Evolutionary conservation across 1,140 invertebrate species (phyloP), one percentile per base, ranked within the genome.

Genomic region (Nymphalis io): DNA sequence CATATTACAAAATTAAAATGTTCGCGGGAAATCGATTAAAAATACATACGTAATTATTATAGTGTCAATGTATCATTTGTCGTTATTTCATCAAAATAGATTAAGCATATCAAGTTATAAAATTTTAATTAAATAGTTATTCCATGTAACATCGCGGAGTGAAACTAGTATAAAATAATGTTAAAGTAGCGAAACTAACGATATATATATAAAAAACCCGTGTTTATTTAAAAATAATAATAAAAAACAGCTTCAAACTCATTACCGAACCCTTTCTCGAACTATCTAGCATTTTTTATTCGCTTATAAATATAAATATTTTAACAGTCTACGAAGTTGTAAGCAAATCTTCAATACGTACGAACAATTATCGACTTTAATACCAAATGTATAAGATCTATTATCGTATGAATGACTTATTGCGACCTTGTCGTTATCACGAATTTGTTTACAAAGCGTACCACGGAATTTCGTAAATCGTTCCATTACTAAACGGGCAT

Each of bases 351-450:
- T 51, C 46, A 51, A 33, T 33, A 6, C 40, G 11, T 44, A 13
- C 0, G 13, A 12, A 27, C 11, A 5, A 55, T 23, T 55, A 27
- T 27, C 0, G 48, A 8, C 48, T 51, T 21, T 51, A 51, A 21
- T 16, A 1, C 10, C 21, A 10, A 2, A 1, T 4, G 0, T 0
- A 15, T 60, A 48, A 48, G 27, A 20, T 23, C 12, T 38, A 48
- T 12, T 61, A 27, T 48, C 42, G 15, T 3, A n/a, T 48, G 38
- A 59, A 23, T 1, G 21, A 16, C 18, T 4, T 20, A 33, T 33
- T 15, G 38, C 18, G 61, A 53, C 61, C 61, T 63, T 63, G 61
- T 51, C 10, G 27, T 63, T 63, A 63, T 63, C 61, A 53, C 40
- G 38, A 63, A 63, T 39, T 53, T 63, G 51, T 63, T 63, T 63